Conservation (phyloP, 2,888 invertebrate species). For the Lucinisca nassula region DNA sequence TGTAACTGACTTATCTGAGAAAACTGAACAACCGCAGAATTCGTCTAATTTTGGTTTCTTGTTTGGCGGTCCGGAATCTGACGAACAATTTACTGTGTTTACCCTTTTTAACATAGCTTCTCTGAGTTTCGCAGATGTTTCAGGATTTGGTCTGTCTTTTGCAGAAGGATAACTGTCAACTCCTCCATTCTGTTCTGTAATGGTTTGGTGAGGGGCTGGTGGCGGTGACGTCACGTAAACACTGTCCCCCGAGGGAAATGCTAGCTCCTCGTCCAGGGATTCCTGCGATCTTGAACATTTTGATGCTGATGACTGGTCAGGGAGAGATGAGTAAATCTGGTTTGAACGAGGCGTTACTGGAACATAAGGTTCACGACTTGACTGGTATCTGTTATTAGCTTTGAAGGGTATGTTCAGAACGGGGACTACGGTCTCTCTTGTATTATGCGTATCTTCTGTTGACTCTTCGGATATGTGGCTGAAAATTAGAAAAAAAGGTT, state of each 20-base stretch:
- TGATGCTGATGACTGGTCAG: neutral
- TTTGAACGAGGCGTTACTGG: neutral
- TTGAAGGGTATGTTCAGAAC: neutral
- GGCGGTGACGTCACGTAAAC: neutral
- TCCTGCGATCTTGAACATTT: neutral
- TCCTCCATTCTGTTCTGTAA: neutral
- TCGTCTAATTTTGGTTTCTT: neutral
- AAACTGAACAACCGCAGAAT: neutral
- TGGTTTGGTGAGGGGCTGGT: neutral
- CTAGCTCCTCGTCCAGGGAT: neutral
- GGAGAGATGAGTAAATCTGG: neutral
- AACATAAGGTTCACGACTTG: neutral
- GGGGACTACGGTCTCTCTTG: neutral
- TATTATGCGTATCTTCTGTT: neutral
- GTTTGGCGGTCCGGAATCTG: neutral
- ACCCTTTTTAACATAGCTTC: neutral
- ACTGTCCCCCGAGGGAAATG: neutral
- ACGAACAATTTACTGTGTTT: neutral
- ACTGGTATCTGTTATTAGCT: neutral
- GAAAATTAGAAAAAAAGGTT: neutral
- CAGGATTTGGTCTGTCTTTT: neutral
- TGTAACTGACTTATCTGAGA: neutral
- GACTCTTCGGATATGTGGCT: neutral
- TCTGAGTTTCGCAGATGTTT: neutral
- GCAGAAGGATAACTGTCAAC: neutral